phyloP scores from a whole-genome alignment of 2,113 vertebrate species.

The Ceyx margarethae region DNA sequence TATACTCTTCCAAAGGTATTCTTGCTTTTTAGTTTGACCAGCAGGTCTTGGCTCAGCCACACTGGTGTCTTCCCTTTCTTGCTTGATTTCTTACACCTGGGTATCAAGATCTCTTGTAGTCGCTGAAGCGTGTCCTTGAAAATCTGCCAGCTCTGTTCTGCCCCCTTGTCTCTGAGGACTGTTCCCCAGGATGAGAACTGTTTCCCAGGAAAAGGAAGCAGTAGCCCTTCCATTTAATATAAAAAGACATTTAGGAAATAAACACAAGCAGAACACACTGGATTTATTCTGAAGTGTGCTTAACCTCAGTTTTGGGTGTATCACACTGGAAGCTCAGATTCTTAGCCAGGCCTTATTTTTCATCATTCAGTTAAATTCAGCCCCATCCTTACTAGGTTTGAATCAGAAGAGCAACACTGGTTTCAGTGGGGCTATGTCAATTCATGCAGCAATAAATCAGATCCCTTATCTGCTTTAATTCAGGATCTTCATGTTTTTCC shows the following conservation, averaged over 20 bases:
- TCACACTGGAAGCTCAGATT: neutral
- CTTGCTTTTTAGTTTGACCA: no score
- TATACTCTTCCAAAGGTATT: no score
- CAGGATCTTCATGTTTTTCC: neutral
- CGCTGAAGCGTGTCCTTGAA: no score
- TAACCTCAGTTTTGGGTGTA: neutral
- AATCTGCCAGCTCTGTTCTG: no score
- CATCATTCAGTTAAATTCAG: neutral
- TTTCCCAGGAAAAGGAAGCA: no score
- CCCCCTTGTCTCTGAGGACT: no score
- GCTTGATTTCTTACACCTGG: no score
- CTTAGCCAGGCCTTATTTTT: neutral
- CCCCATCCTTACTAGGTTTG: neutral
- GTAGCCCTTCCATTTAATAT: neutral
- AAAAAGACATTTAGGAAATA: neutral
- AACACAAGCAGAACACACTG: neutral
- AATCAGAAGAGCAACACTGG: neutral
- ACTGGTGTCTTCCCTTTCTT: no score
- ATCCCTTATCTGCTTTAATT: slow-evolving; percentile 6
- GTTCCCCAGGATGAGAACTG: no score
- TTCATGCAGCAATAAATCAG: neutral
- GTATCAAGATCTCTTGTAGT: no score
- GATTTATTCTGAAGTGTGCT: neutral
- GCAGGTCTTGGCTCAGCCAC: no score
- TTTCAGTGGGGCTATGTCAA: neutral